Conservation (phyloP, 2,113 vertebrate species). For the Campylomormyrus tamandua region DNA sequence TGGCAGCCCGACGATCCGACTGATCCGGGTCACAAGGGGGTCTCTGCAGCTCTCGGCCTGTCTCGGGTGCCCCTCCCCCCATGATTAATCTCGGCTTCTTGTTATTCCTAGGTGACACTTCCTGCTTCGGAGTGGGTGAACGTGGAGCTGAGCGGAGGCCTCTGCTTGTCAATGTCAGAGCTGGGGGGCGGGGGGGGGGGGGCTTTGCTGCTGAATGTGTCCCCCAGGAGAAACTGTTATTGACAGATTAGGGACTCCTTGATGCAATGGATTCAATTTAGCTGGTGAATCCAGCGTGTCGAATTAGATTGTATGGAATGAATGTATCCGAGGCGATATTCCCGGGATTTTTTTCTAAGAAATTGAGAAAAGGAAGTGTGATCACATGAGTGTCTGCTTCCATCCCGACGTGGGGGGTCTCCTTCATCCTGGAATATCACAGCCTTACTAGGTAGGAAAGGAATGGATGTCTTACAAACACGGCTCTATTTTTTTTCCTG, state of each 20-base stretch:
- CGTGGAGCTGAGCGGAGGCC: not conserved
- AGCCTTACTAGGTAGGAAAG: not conserved
- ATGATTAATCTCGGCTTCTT: not conserved
- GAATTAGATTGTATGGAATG: not conserved
- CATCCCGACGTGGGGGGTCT: not conserved
- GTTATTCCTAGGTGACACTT: not conserved
- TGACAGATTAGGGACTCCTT: not conserved
- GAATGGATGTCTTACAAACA: not conserved
- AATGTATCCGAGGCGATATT: not conserved
- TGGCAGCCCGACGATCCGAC: not conserved
- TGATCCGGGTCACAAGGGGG: not conserved
- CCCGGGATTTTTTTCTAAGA: not conserved
- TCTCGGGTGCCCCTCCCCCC: not conserved
- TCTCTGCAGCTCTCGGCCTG: not conserved
- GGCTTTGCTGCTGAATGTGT: not conserved
- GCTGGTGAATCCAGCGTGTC: not conserved
- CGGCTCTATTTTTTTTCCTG: not conserved
- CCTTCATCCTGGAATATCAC: not conserved
- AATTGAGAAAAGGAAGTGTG: not conserved
- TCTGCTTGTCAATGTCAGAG: not conserved
- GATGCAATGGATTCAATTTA: not conserved
- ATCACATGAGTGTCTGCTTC: not conserved
- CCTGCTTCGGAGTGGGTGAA: not conserved
- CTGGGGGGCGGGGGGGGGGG: not conserved
- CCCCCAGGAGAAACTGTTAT: not conserved